Conservation (phyloP, 2,888 invertebrate species). For the Caenorhabditis sp. region DNA sequence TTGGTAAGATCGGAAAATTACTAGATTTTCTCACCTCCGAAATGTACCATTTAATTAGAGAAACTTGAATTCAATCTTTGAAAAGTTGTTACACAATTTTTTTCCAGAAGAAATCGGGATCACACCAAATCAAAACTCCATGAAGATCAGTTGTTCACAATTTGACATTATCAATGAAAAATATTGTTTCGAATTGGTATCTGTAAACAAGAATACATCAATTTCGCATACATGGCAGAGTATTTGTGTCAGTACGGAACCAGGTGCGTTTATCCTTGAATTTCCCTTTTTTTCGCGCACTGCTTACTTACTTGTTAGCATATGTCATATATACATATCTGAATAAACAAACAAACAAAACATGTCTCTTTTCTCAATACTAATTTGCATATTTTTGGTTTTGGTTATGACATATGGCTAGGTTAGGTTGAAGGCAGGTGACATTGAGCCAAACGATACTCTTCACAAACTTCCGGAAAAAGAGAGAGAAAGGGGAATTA, state of each 20-base stretch:
- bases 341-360: slow-evolving; percentile 2
- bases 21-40: too few relatives aligned
- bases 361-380: background rate
- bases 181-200: slow-evolving; percentile 66
- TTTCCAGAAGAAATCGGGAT: slow-evolving; percentile 52
- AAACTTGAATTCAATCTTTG: too few relatives aligned
- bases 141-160: slow-evolving; percentile 53
- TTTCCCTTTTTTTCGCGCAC: background rate
- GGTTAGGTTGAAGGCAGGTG: slow-evolving; percentile 25
- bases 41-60: too few relatives aligned
- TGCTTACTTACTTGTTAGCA: background rate
- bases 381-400: slow-evolving; percentile 40
- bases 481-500: background rate
- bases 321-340: background rate
- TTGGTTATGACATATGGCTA: slow-evolving; percentile 34
- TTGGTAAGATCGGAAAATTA: too few relatives aligned
- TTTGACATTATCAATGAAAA: slow-evolving; percentile 67
- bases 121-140: slow-evolving; percentile 26
- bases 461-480: slow-evolving; percentile 26
- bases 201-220: slow-evolving; percentile 49
- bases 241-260: slow-evolving; percentile 65
- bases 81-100: too few relatives aligned
- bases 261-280: slow-evolving; percentile 43
- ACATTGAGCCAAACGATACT: slow-evolving; percentile 26
- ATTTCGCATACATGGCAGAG: slow-evolving; percentile 62